A percentile compares a stretch with the other conserved stretches of the same genome.
These are phyloP conservation scores for Laterallus jamaicensis DNA, from an alignment of 2,113 vertebrate genomes.

Conservation along the genomic window DNA sequence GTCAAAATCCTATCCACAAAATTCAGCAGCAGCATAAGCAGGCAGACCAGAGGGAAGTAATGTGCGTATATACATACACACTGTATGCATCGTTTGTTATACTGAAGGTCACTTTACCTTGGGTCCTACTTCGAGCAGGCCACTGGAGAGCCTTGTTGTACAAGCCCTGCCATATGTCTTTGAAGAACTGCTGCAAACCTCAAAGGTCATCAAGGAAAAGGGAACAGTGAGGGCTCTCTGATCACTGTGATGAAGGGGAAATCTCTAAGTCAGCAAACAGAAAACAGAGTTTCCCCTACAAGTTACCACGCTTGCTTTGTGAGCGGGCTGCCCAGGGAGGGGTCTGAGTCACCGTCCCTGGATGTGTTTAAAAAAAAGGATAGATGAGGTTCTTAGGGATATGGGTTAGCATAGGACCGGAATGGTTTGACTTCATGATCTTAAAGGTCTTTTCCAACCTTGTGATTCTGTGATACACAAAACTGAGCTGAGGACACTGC, in stretches of 20 bases:
- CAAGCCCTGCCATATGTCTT: not conserved
- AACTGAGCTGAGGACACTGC: not conserved
- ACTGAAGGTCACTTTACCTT: not conserved
- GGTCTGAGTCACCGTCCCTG: no score
- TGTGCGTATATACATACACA: not conserved
- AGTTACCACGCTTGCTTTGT: not conserved
- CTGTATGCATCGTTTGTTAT: not conserved
- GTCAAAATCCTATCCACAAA: not conserved
- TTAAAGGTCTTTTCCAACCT: no score
- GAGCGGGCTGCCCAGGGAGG: no score
- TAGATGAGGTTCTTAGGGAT: no score
- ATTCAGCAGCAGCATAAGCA: not conserved
- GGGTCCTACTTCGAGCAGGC: not conserved
- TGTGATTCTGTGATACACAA: not conserved
- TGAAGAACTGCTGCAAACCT: not conserved
- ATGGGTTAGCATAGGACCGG: no score
- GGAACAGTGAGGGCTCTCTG: not conserved
- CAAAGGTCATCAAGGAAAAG: not conserved
- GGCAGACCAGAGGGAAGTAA: not conserved
- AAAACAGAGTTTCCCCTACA: not conserved
- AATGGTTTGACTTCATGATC: no score
- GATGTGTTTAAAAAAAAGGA: no score
- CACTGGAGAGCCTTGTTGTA: not conserved
- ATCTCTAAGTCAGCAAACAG: not conserved
- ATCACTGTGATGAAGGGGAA: not conserved